Percentiles rank a stretch among this genome's conserved stretches.
Conservation (phyloP, 2,797 vertebrate species). For the Schizopygopsis malacanthus region DNA sequence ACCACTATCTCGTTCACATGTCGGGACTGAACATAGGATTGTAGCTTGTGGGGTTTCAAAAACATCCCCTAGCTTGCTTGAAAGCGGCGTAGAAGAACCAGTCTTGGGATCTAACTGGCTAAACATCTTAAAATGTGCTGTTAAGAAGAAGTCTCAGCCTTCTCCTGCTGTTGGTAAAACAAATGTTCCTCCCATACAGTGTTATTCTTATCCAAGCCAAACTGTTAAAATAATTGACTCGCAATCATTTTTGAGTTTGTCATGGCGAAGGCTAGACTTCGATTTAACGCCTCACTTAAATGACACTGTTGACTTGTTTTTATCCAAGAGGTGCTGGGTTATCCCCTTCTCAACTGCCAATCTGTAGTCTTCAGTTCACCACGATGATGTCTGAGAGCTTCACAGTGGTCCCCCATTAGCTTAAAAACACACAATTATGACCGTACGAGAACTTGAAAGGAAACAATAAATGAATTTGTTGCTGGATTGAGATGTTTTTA, state of each 20-base stretch:
- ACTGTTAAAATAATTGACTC: conserved; percentile 56
- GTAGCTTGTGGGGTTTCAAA: neutral
- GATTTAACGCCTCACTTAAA: conserved; percentile 32
- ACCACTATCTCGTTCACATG: neutral
- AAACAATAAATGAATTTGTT: neutral
- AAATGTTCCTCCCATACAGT: conserved; percentile 33
- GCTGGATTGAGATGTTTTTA: neutral
- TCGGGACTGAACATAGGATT: neutral
- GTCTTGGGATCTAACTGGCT: conserved; percentile 14
- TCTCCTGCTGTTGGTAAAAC: conserved; percentile 51
- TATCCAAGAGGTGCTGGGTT: conserved; percentile 36
- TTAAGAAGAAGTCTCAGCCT: conserved; percentile 10
- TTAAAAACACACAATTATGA: conserved; percentile 25
- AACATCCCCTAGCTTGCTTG: conserved; percentile 18
- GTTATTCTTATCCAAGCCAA: conserved; percentile 44
- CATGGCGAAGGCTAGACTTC: conserved; percentile 39
- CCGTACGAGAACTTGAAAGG: neutral
- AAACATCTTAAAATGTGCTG: conserved; percentile 49
- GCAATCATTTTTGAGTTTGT: conserved; percentile 52
- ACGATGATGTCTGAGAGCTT: conserved; percentile 10
- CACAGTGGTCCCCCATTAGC: conserved; percentile 4
- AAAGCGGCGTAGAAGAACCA: neutral
- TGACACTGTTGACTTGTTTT: conserved; percentile 39
- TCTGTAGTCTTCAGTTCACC: conserved; percentile 18
- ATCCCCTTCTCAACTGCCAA: conserved; percentile 35